Percentiles rank a stretch among this genome's conserved stretches.
Evolutionary conservation across 1,140 invertebrate genomes (phyloP).

Genomic region (Myzus persicae): DNA sequence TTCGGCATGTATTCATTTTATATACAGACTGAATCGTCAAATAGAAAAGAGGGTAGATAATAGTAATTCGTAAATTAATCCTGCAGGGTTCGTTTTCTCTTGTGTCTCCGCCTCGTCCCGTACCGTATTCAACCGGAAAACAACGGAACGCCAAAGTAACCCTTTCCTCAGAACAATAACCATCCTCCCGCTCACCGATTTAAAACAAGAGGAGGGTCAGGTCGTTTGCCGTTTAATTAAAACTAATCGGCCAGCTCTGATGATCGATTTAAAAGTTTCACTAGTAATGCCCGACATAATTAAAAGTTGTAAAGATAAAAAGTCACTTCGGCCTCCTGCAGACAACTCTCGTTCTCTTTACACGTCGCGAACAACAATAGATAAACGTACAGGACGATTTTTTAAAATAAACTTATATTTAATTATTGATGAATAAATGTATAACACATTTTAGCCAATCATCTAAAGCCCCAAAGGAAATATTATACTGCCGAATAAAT

Average conservation of each 20-base stretch:
- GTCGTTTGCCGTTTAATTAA: constrained; percentile 59
- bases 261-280: constrained; percentile 58
- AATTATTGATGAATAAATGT: not conserved
- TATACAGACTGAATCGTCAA: constrained; percentile 26
- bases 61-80: constrained; percentile 58
- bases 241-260: constrained; percentile 57
- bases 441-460: not conserved
- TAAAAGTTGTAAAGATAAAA: constrained; percentile 58
- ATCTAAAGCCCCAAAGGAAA: not conserved
- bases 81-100: constrained; percentile 36
- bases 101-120: not conserved
- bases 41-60: constrained; percentile 28
- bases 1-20: not conserved
- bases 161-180: constrained; percentile 49
- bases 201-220: constrained; percentile 3
- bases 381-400: not conserved
- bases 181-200: not conserved
- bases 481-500: too few species aligned
- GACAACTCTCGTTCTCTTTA: not conserved
- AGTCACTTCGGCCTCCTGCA: constrained; percentile 28
- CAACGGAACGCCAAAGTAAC: constrained; percentile 54
- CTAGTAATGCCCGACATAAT: constrained; percentile 52
- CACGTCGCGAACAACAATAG: not conserved
- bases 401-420: not conserved
- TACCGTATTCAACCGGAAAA: constrained; percentile 47